These are phyloP conservation scores for Drosophila anceps DNA, from an alignment of 2,888 invertebrate genomes.

Conservation along the genomic window DNA sequence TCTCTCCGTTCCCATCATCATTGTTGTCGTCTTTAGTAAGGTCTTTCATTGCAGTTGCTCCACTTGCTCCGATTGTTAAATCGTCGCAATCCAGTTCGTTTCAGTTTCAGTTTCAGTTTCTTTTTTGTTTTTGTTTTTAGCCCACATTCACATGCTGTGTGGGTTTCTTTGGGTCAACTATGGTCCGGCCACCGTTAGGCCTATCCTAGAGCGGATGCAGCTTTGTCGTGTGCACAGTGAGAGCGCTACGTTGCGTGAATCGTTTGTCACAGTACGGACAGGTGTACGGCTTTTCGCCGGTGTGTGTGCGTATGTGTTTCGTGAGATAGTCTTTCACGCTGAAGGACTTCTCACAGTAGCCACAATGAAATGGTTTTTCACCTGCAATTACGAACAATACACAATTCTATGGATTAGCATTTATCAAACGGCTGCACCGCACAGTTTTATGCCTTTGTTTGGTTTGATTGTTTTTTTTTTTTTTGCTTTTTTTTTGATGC, in stretches of 20 bases:
- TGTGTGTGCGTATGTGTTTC: constrained; percentile 85
- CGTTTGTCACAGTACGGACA: constrained; percentile 84
- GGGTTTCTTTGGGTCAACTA: constrained; percentile 69
- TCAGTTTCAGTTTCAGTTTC: constrained; percentile 12
- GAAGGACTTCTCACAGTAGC: constrained; percentile 84
- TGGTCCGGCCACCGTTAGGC: constrained; percentile 76
- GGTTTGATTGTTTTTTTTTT: constrained; percentile 1
- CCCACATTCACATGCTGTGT: constrained; percentile 32
- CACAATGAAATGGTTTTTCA: constrained; percentile 84
- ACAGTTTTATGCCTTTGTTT: constrained; percentile 9
- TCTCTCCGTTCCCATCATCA: constrained; percentile 5
- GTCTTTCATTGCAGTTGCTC: constrained; percentile 70
- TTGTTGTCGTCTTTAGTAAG: constrained; percentile 69
- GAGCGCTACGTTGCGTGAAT: constrained; percentile 84
- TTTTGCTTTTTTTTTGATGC: constrained; percentile 29
- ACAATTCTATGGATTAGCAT: constrained; percentile 48
- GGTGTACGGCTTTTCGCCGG: constrained; percentile 84
- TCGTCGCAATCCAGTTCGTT: constrained; percentile 22
- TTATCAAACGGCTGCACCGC: constrained; percentile 37
- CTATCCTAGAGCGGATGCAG: constrained; percentile 84
- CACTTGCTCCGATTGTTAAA: constrained; percentile 2
- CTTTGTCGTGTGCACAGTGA: constrained; percentile 84
- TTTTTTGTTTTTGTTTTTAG: constrained; percentile 23
- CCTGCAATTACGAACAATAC: constrained; percentile 69
- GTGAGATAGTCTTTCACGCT: constrained; percentile 85